Base-by-base conservation (phyloP, 2,888 invertebrate species). In the Ctenicera cuprea region DNA sequence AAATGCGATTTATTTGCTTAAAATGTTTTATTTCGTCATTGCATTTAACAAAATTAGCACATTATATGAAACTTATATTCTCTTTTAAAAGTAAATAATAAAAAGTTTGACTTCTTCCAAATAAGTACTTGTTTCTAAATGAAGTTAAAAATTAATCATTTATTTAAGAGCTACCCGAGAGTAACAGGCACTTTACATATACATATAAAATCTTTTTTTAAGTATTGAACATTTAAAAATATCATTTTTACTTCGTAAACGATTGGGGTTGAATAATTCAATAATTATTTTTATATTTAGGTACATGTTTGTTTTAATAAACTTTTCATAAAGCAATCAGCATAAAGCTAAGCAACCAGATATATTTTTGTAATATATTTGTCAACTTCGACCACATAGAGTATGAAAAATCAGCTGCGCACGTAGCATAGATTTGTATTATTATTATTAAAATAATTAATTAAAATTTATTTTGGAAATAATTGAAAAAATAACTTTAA, bases 161-260 rank as follows among this genome's bases (percentile, higher is more conserved):
- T 38, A 64, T 43, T 52, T 43, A 45, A 45, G 54, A 68, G 73
- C 73, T 73, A 73, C 63, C 63, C 52, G 22, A 37, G 45, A 73
- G 37, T 50, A 57, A 68, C 73, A 73, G 73, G 73, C 73, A 73
- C 73, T 73, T 73, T 57, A 73, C 73, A 73, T 69, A 69, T 59
- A 73, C 54, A 73, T 54, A 62, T 33, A 67, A 67, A 26, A 26
- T n/a, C 26, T 22, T 16, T 48, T 54, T 61, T 33, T 38, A 66
- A 26, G 18, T 57, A 61, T 67, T 62, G 59, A 73, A 73, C 67
- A 67, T 38, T 64, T 66, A 61, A 73, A 67, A 73, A 73, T 73
- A 73, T 68, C 9, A 33, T 9, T 33, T 22, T 73, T 71, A 45
- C 8, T 38, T 12, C 59, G n/a, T 33, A 57, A 57, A 59, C 41